These are phyloP conservation scores for Seriola dumerili DNA, from an alignment of 2,113 vertebrate species.

Conservation along the genomic window DNA sequence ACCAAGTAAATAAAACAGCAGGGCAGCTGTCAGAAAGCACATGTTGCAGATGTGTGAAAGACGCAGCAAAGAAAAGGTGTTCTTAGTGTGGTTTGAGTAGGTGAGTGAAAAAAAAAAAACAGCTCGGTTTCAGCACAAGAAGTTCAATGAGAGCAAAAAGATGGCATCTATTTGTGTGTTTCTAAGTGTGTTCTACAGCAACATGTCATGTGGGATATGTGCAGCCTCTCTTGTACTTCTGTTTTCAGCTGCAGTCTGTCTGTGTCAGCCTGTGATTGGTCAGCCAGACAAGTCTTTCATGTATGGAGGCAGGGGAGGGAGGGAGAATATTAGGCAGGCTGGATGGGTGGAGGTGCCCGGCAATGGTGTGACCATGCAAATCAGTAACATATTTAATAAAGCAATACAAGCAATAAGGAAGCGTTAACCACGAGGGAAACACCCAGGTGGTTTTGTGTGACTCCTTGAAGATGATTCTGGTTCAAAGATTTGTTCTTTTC, in stretches of 20 bases:
- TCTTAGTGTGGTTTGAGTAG: neutral
- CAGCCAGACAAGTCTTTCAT: neutral
- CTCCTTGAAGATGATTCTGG: neutral
- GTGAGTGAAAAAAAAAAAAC: neutral
- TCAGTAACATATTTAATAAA: too few relatives aligned
- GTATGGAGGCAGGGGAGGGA: conserved; percentile 22
- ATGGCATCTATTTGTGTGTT: conserved; percentile 12
- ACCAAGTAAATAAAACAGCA: conserved; percentile 76
- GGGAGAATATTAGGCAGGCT: conserved; percentile 22
- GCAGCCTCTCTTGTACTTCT: conserved; percentile 37
- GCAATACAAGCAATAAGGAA: too few relatives aligned
- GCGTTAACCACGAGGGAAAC: too few relatives aligned
- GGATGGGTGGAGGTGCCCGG: neutral
- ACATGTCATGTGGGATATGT: conserved; percentile 26
- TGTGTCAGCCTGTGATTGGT: conserved; percentile 70
- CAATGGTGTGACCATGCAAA: neutral
- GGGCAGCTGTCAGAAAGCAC: conserved; percentile 61
- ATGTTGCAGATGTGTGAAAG: conserved; percentile 69
- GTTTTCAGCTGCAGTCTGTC: conserved; percentile 26
- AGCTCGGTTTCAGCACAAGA: neutral
- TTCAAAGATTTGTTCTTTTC: neutral
- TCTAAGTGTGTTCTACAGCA: neutral
- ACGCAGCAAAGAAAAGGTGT: neutral
- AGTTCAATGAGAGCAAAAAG: neutral
- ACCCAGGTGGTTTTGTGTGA: too few relatives aligned